These are phyloP conservation scores for Cichlasoma orientale DNA, from an alignment of 2,797 vertebrate genomes.

Conservation along the genomic window DNA sequence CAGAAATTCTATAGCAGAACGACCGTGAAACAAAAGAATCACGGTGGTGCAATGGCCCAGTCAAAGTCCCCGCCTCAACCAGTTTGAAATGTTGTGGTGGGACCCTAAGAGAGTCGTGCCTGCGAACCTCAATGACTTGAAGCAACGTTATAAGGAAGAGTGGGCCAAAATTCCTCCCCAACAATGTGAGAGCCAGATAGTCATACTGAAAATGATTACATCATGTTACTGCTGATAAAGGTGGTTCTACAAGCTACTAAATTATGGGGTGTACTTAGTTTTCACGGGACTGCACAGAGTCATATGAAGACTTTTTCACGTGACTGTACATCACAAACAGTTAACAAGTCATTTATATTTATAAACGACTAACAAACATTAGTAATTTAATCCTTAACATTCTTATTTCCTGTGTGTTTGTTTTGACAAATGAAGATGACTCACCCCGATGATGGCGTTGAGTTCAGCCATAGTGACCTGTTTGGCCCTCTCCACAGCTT, in stretches of 20 bases:
- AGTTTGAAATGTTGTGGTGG: not conserved
- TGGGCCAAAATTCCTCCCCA: not conserved
- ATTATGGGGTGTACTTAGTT: not conserved
- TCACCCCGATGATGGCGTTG: constrained; percentile 95
- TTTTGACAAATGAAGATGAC: constrained; percentile 58
- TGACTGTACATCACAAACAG: not conserved
- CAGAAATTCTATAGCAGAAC: not conserved
- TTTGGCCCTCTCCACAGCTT: constrained; percentile 86
- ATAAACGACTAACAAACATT: not conserved
- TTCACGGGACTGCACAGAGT: too few species aligned
- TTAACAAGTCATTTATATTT: not conserved
- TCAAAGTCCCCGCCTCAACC: not conserved
- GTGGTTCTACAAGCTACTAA: not conserved
- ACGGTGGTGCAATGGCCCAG: not conserved
- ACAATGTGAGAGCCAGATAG: not conserved
- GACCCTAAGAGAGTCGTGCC: not conserved
- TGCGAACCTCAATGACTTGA: not conserved
- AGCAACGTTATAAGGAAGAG: not conserved
- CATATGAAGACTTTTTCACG: not conserved
- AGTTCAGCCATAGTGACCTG: constrained; percentile 98
- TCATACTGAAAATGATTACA: too few species aligned
- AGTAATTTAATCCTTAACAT: not conserved
- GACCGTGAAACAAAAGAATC: not conserved
- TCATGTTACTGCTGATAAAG: too few species aligned
- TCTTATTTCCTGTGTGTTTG: not conserved